Conservation (phyloP, 1,140 invertebrate genomes). For the Telenomus remus region DNA sequence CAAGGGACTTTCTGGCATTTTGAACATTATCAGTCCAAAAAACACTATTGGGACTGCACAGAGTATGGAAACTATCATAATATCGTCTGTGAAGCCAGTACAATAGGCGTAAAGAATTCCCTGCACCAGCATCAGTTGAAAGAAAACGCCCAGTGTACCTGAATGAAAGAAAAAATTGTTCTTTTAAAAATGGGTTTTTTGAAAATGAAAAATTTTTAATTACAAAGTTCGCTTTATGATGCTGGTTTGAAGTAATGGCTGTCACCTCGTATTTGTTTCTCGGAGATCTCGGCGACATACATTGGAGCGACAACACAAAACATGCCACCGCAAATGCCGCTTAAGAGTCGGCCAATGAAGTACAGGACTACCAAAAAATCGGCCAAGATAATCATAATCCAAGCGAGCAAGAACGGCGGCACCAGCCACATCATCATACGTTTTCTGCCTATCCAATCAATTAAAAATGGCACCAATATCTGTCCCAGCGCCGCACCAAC, state of each 20-base stretch:
- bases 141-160: constrained; percentile 74
- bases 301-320: constrained; percentile 75
- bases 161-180: constrained; percentile 8
- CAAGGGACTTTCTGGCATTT: constrained; percentile 74
- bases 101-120: constrained; percentile 75
- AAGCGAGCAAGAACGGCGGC: constrained; percentile 74
- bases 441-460: constrained; percentile 76
- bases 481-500: constrained; percentile 74
- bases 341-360: constrained; percentile 73
- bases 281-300: constrained; percentile 77
- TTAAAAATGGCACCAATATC: constrained; percentile 70
- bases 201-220: too few species aligned
- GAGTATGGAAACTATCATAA: constrained; percentile 50
- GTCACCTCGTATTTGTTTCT: constrained; percentile 75
- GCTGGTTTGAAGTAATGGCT: background rate
- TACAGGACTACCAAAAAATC: constrained; percentile 59
- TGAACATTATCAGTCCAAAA: constrained; percentile 68
- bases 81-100: constrained; percentile 64
- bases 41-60: constrained; percentile 62
- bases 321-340: constrained; percentile 75
- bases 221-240: too few species aligned
- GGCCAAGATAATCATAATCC: constrained; percentile 69
- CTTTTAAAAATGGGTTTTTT: constrained; percentile 7
- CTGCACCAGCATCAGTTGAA: constrained; percentile 73
- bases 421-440: constrained; percentile 70